Conservation (phyloP, 2,113 vertebrate species). For the Passer domesticus region DNA sequence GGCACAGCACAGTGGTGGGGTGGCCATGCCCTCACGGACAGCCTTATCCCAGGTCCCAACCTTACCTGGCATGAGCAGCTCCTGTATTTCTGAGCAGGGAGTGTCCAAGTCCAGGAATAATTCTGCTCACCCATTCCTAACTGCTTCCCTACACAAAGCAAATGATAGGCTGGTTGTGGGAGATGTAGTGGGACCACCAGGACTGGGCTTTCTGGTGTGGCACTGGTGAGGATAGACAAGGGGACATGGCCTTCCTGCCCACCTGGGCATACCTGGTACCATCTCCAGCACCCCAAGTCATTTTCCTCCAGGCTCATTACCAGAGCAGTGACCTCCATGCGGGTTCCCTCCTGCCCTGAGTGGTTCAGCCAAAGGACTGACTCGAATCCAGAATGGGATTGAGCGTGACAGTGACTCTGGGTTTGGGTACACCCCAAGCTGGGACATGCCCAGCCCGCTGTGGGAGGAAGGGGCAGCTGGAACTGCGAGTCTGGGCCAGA, state of each 20-base stretch:
- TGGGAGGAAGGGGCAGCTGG: neutral
- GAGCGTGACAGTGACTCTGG: neutral
- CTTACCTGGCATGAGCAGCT: neutral
- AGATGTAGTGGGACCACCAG: neutral
- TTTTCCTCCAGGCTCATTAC: neutral
- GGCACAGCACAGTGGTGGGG: neutral
- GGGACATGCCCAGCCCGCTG: neutral
- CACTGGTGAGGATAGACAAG: neutral
- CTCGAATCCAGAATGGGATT: rapidly evolving
- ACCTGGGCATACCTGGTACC: neutral
- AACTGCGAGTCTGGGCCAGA: neutral
- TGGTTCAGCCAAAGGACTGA: neutral
- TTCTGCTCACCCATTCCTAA: neutral
- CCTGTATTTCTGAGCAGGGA: neutral
- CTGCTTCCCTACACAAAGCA: neutral
- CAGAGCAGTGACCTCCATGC: neutral
- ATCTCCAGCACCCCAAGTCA: neutral
- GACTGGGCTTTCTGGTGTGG: neutral
- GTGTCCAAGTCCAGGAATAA: rapidly evolving
- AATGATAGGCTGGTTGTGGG: neutral
- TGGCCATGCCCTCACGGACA: rapidly evolving
- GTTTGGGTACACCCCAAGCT: neutral
- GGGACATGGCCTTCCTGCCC: neutral
- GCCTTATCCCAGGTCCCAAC: neutral
- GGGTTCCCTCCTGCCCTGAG: neutral